Percentiles rank a stretch among this genome's conserved stretches.
These are phyloP conservation scores for Ligdia adustata DNA, from an alignment of 2,888 invertebrate genomes.

Conservation along the genomic window DNA sequence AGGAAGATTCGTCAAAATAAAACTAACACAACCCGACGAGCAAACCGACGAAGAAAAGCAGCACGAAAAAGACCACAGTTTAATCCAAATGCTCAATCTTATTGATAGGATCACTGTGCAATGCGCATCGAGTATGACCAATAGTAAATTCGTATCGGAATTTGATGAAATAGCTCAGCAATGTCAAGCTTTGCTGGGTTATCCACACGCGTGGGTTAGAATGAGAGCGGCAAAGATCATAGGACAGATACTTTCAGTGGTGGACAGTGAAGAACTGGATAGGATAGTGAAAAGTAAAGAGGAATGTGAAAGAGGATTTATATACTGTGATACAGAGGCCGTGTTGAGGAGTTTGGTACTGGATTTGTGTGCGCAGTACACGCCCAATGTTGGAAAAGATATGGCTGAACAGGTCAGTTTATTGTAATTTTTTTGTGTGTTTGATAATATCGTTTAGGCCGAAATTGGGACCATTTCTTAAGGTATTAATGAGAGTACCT, in stretches of 20 bases:
- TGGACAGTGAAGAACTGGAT: constrained; percentile 85
- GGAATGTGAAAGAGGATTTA: constrained; percentile 78
- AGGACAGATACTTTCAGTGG: constrained; percentile 87
- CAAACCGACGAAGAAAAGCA: constrained; percentile 84
- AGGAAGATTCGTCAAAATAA: constrained; percentile 85
- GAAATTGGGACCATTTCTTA: too few species aligned
- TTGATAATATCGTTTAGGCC: too few species aligned
- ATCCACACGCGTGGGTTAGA: constrained; percentile 95
- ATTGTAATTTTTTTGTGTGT: background rate
- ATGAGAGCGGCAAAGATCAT: constrained; percentile 90
- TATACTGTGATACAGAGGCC: constrained; percentile 85
- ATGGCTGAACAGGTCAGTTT: constrained; percentile 87
- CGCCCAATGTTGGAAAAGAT: constrained; percentile 87
- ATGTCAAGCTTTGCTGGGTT: constrained; percentile 88
- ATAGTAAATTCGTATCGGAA: constrained; percentile 67
- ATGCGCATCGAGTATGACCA: constrained; percentile 85
- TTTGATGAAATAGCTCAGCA: constrained; percentile 86
- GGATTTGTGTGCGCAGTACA: constrained; percentile 90
- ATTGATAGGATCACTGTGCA: constrained; percentile 87
- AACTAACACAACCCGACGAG: constrained; percentile 61
- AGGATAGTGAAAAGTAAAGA: constrained; percentile 63
- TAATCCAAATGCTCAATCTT: constrained; percentile 89
- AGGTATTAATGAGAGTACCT: too few species aligned
- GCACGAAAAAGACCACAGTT: constrained; percentile 87
- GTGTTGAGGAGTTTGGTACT: constrained; percentile 87